These are phyloP conservation scores for Cyanoderma ruficeps DNA, from an alignment of 2,113 vertebrate species.

Conservation along the genomic window DNA sequence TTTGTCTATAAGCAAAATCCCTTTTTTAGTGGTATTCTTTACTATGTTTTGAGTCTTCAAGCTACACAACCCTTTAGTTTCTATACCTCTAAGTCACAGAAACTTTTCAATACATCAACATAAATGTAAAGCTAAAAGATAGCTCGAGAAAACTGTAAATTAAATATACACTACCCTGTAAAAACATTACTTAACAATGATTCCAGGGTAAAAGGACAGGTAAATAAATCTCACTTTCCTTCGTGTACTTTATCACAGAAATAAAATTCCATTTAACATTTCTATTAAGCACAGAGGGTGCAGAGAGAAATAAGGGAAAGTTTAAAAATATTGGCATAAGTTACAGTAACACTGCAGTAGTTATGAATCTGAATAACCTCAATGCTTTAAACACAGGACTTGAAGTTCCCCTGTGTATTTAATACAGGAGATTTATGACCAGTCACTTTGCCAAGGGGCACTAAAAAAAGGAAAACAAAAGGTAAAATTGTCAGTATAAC, in stretches of 20 bases:
- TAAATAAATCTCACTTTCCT: neutral
- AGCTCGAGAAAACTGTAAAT: neutral
- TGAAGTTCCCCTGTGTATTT: neutral
- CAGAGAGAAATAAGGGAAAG: neutral
- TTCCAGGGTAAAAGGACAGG: neutral
- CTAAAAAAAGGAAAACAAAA: neutral
- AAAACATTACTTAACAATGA: neutral
- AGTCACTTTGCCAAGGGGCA: neutral
- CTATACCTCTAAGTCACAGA: neutral
- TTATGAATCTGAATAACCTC: neutral
- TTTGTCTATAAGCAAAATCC: neutral
- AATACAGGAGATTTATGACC: neutral
- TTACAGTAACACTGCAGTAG: neutral
- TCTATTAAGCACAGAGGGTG: neutral
- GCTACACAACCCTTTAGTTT: neutral
- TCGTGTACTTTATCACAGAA: neutral
- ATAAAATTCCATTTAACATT: neutral
- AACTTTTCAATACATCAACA: neutral
- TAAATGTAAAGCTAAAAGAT: neutral
- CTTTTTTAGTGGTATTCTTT: neutral
- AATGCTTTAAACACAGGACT: neutral
- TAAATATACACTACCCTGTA: neutral
- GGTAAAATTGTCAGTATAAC: neutral
- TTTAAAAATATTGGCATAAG: accelerated
- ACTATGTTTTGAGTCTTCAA: neutral